Evolutionary conservation across 2,113 vertebrate genomes (phyloP), one percentile per base, ranked within the genome.

Genomic region (Pelodiscus sinensis): DNA sequence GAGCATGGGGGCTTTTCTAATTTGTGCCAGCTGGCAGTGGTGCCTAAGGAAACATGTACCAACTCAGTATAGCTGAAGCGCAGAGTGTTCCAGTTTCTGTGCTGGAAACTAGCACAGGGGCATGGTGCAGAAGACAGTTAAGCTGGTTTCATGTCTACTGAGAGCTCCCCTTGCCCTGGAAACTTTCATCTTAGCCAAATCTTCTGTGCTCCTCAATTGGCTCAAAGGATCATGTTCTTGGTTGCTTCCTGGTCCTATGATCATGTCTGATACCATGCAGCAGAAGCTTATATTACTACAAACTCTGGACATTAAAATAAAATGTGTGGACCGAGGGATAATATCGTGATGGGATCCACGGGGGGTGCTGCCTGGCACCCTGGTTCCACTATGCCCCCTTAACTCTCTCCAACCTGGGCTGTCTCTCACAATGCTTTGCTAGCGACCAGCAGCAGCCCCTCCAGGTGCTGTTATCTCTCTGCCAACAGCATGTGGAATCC

Each of bases 1-100:
- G 21, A 27, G 83, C 71, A 68, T 11, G 55, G 73, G 44, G 5
- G 27, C 83, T 79, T 0, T 38, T 31, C 19, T 60, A 73, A 82
- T 65, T 93, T 44, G 3, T 1, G 1, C 79, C 87, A 81, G 92
- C 89, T 93, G 85, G 82, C 71, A 54, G 2, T 88, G n/a, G 44
- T 82, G 85, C 73, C 31, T 71, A 35, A 16, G 84, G 75, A 55
- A 87, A 56, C 83, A 75, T 44, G 81, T 88, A 91, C 16, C 65
- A 71, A 10, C n/a, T 71, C 18, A 71, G n/a, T 35, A 19, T n/a
- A 6, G 62, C 56, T 94, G 68, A 8, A 85, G 57, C 71, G 79
- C 60, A 65, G 9, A 90, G 84, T 93, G 55, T 52, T 86, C n/a
- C 81, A 52, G 5, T 81, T 93, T 38, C 31, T 94, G 54, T 94